Conservation (phyloP, 1,140 invertebrate genomes). For the Bombus vancouverensis region DNA sequence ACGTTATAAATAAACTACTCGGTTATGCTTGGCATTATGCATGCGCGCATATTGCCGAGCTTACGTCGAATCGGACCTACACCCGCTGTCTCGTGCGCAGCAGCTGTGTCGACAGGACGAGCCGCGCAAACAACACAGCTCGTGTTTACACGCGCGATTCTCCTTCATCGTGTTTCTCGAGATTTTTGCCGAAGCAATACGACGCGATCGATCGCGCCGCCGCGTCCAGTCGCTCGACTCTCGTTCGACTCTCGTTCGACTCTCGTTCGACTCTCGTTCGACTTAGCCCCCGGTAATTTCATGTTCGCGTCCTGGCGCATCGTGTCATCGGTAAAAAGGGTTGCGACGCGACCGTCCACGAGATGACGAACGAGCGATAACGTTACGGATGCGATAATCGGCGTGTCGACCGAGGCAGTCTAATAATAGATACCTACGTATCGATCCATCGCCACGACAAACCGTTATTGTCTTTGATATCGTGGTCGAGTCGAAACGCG, state of each 20-base stretch:
- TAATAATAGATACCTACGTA: slow-evolving; percentile 59
- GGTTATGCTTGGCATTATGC: slow-evolving; percentile 77
- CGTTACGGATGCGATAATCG: slow-evolving; percentile 51
- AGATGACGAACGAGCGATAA: slow-evolving; percentile 44
- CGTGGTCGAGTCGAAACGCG: neutral
- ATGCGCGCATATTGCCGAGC: slow-evolving; percentile 71
- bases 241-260: no score
- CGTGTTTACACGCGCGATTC: no score
- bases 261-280: no score
- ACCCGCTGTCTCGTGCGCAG: neutral
- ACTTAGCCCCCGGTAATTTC: no score
- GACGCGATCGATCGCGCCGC: no score
- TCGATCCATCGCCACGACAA: slow-evolving; percentile 56
- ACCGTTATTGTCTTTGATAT: slow-evolving; percentile 33
- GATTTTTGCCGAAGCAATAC: no score
- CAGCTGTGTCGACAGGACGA: neutral
- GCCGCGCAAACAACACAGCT: no score
- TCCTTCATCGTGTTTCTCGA: neutral
- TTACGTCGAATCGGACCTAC: slow-evolving; percentile 47
- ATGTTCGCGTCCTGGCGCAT: no score
- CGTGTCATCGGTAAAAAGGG: neutral
- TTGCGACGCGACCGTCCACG: no score
- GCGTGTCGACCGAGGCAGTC: slow-evolving; percentile 48
- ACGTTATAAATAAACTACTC: slow-evolving; percentile 79
- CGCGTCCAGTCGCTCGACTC: no score